Evolutionary conservation across 2,797 vertebrate genomes (phyloP), one percentile per base, ranked within the genome.

Genomic region (Crenichthys baileyi): DNA sequence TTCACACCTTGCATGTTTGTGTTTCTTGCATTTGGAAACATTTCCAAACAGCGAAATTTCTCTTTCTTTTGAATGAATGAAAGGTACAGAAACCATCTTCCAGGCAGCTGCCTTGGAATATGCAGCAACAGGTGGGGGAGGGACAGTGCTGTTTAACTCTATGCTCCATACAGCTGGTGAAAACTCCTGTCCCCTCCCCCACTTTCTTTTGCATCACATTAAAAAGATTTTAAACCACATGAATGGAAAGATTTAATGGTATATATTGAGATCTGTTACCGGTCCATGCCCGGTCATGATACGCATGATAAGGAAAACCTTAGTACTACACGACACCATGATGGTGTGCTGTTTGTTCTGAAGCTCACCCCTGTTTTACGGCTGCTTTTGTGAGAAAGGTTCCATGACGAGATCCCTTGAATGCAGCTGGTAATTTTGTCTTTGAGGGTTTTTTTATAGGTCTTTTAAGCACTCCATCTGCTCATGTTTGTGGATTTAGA

Each of bases 361-460:
- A 53, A 84, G 75, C 20, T 60, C 31, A 70, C 73, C 31, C 60
- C 76, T 88, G 75, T 86, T 77, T 87, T 91, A 58, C 76, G 15
- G 46, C 58, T 81, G 58, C 89, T 84, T 87, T 76, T 46, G 58
- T 86, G 81, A 91, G 85, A 92, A 44, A 91, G 77, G 85, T 89
- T 90, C 83, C 83, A 84, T 91, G 81, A 91, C 73, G 0, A 81
- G 79, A 83, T 83, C 58, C 26, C 46, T 44, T 55, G 74, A 85
- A 77, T 77, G 67, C 92, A 90, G 89, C 88, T 88, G 85, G 84
- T 79, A 50, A 80, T 87, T 89, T 75, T 85, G 83, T 88, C 61
- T 72, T 50, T 86, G 76, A 44, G 77, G 85, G 36, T 79, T 82
- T 87, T 89, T 94, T 95, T 91, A 92, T 67, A 85, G 87, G 89